A percentile compares a stretch with the other conserved stretches of the same genome.
Evolutionary conservation across 2,113 vertebrate species (phyloP).

Genomic region (Centropristis striata): DNA sequence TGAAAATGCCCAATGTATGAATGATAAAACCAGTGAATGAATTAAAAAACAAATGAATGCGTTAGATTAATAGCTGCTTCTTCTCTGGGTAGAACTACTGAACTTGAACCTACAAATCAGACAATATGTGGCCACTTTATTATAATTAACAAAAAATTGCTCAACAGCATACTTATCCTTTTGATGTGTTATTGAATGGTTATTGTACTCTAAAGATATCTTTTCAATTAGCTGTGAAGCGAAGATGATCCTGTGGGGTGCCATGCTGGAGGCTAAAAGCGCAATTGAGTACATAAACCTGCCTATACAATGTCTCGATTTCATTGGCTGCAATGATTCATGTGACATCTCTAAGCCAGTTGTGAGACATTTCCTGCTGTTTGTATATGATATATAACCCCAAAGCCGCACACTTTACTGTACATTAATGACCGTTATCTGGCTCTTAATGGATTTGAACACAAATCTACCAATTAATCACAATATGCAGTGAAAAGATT

Average conservation of each 20-base stretch:
- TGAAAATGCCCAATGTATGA: slow-evolving; percentile 18
- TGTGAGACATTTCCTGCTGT: slow-evolving; percentile 61
- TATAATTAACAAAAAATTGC: slow-evolving; percentile 53
- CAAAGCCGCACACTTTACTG: slow-evolving; percentile 52
- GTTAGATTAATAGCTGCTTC: slow-evolving; percentile 26
- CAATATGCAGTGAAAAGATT: slow-evolving; percentile 66
- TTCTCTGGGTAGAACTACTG: slow-evolving; percentile 6
- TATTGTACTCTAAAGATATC: slow-evolving; percentile 68
- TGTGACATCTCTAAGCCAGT: slow-evolving; percentile 69
- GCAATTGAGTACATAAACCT: slow-evolving; percentile 74
- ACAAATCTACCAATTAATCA: slow-evolving; percentile 72
- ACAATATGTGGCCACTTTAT: slow-evolving; percentile 33
- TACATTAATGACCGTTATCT: slow-evolving; percentile 65
- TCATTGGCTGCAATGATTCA: slow-evolving; percentile 76
- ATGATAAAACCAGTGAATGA: slow-evolving; percentile 25
- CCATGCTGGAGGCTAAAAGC: slow-evolving; percentile 74
- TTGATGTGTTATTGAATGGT: slow-evolving; percentile 61
- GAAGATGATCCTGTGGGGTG: slow-evolving; percentile 63
- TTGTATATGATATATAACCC: slow-evolving; percentile 60
- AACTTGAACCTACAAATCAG: slow-evolving; percentile 34
- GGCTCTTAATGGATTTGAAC: slow-evolving; percentile 57
- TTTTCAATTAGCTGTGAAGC: slow-evolving; percentile 77
- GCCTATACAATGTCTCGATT: slow-evolving; percentile 68
- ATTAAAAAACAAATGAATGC: slow-evolving; percentile 30
- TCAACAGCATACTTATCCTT: slow-evolving; percentile 36